Evolutionary conservation across 2,797 vertebrate species (phyloP).

Genomic region (Denticeps clupeoides): DNA sequence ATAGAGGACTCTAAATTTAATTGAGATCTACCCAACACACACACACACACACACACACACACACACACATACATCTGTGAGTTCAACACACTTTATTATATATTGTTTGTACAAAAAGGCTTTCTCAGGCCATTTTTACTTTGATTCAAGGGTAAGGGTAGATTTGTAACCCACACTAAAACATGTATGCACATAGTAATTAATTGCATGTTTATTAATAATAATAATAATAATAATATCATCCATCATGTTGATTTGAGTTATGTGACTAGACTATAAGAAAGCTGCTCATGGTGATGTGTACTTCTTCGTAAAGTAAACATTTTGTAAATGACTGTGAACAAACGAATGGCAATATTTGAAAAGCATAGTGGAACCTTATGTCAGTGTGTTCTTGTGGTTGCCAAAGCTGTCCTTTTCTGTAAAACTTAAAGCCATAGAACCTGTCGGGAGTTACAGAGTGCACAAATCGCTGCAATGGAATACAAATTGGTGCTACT

Average conservation of each 20-base stretch:
- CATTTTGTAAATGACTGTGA: slow-evolving; percentile 28
- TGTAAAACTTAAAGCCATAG: slow-evolving; percentile 48
- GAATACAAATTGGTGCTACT: slow-evolving; percentile 21
- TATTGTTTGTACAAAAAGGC: not conserved
- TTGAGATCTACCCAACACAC: not conserved
- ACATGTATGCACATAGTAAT: slow-evolving; percentile 24
- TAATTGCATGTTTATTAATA: slow-evolving; percentile 23
- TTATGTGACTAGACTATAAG: slow-evolving; percentile 35
- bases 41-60: no score
- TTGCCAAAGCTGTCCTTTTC: slow-evolving; percentile 40
- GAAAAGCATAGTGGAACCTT: slow-evolving; percentile 27
- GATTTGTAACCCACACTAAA: slow-evolving; percentile 33
- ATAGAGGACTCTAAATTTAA: not conserved
- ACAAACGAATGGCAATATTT: slow-evolving; percentile 24
- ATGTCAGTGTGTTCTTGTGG: slow-evolving; percentile 39
- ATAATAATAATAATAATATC: slow-evolving; percentile 29
- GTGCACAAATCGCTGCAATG: not conserved
- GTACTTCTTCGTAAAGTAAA: slow-evolving; percentile 36
- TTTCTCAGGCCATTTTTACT: not conserved
- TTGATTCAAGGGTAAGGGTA: not conserved
- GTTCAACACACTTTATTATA: no score
- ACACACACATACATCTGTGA: no score
- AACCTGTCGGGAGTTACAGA: slow-evolving; percentile 18
- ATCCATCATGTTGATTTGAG: slow-evolving; percentile 11
- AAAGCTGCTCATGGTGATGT: slow-evolving; percentile 53